phyloP scores from a whole-genome alignment of 1,140 invertebrate species.

The Lepeophtheirus salmonis region DNA sequence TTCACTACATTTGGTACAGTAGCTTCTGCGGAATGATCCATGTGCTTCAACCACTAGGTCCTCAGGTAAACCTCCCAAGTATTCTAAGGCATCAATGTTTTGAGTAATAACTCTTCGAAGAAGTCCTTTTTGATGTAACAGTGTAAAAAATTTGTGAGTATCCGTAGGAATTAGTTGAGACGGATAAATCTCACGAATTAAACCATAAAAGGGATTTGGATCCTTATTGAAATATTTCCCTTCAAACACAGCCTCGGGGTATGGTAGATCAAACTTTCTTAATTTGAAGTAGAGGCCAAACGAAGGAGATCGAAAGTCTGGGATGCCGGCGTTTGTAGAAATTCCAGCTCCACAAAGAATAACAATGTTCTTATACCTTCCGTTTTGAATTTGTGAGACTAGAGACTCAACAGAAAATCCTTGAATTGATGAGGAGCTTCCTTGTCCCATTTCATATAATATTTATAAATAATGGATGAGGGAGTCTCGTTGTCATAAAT shows the following conservation, averaged over 20 bases:
- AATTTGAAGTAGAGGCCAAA: conserved; percentile 7
- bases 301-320: conserved; percentile 7
- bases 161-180: neutral
- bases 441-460: too few relatives aligned
- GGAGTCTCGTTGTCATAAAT: too few relatives aligned
- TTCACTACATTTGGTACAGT: neutral
- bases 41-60: conserved; percentile 8
- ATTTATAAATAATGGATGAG: too few relatives aligned
- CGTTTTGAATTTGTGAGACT: neutral
- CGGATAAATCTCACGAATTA: neutral
- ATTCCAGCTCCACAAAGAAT: conserved; percentile 12
- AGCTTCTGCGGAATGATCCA: neutral
- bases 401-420: neutral
- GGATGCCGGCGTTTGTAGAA: conserved; percentile 3
- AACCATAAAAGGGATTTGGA: conserved; percentile 12
- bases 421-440: too few relatives aligned
- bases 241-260: conserved; percentile 11
- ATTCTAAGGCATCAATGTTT: conserved; percentile 12
- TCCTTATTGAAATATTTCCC: neutral
- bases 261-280: conserved; percentile 3
- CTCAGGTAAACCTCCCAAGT: conserved; percentile 2
- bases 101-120: neutral
- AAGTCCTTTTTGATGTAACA: conserved; percentile 4
- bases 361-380: conserved; percentile 5
- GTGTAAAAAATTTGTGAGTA: neutral